Percentiles rank a stretch among this genome's conserved stretches.
phyloP scores from a whole-genome alignment of 2,797 vertebrate genomes.

The Notoglanidium macrostoma region DNA sequence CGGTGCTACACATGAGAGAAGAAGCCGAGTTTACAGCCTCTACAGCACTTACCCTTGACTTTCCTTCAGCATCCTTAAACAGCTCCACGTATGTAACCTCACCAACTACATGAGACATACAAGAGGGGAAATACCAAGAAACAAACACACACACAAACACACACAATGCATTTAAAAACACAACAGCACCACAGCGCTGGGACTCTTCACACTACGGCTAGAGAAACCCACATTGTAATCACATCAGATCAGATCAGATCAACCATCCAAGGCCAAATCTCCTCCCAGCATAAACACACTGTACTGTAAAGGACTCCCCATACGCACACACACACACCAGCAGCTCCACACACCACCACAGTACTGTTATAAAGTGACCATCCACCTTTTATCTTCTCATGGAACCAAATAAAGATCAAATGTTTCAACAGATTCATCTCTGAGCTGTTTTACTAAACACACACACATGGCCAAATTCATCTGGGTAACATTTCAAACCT shows the following conservation, averaged over 20 bases:
- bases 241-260: conserved; percentile 50
- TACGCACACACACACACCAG: conserved; percentile 89
- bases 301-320: conserved; percentile 82
- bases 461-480: conserved; percentile 1
- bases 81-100: conserved; percentile 99
- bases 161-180: conserved; percentile 94
- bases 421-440: conserved; percentile 40
- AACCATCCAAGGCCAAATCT: conserved; percentile 75
- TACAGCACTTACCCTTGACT: conserved; percentile 99
- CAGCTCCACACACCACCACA: conserved; percentile 83
- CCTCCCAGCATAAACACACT: conserved; percentile 93
- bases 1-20: conserved; percentile 79
- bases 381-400: conserved; percentile 79
- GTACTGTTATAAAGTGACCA: conserved; percentile 81
- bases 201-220: conserved; percentile 93
- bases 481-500: conserved; percentile 17
- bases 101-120: conserved; percentile 99
- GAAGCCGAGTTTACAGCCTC: conserved; percentile 92
- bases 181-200: conserved; percentile 77
- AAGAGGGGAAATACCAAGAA: conserved; percentile 99
- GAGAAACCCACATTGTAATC: conserved; percentile 95
- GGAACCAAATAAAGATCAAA: conserved; percentile 65
- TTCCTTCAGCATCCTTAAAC: conserved; percentile 99
- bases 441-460: neutral
- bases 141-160: conserved; percentile 57